Percentiles rank a stretch among this genome's conserved stretches.
phyloP scores from a whole-genome alignment of 2,888 invertebrate species.

The Epirrita christyi region DNA sequence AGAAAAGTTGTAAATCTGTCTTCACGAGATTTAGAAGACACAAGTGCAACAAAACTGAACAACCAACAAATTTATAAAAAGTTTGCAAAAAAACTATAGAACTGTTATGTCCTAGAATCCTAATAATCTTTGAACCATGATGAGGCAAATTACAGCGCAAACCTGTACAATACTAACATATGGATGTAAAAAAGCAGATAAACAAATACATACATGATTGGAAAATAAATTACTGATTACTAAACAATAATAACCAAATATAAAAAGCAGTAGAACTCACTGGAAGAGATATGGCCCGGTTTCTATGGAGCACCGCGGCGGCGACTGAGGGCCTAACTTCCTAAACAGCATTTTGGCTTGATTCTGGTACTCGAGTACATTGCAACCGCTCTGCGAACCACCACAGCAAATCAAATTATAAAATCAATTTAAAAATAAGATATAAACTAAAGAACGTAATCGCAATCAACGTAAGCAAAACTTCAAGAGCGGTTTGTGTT shows the following conservation, averaged over 20 bases:
- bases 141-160: conserved; percentile 5
- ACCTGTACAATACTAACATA: background rate
- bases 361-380: conserved; percentile 98
- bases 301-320: conserved; percentile 97
- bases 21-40: background rate
- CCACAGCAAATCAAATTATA: conserved; percentile 70
- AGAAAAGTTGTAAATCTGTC: no score
- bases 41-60: background rate
- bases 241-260: conserved; percentile 47
- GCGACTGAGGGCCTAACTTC: conserved; percentile 96
- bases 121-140: conserved; percentile 18
- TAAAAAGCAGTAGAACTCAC: conserved; percentile 87
- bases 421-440: conserved; percentile 47
- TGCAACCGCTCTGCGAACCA: conserved; percentile 93
- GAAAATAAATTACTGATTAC: no score
- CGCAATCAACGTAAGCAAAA: conserved; percentile 34
- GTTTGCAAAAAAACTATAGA: conserved; percentile 1
- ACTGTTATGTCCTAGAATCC: conserved; percentile 1
- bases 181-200: conserved; percentile 33
- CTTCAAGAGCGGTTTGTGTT: conserved; percentile 13
- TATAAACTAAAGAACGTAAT: conserved; percentile 43
- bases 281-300: conserved; percentile 98
- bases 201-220: conserved; percentile 1
- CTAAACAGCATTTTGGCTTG: conserved; percentile 99
- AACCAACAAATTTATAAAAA: conserved; percentile 3